phyloP scores from a whole-genome alignment of 92 coral and sea anemone genomes.

The Zoanthus sansibaricus region DNA sequence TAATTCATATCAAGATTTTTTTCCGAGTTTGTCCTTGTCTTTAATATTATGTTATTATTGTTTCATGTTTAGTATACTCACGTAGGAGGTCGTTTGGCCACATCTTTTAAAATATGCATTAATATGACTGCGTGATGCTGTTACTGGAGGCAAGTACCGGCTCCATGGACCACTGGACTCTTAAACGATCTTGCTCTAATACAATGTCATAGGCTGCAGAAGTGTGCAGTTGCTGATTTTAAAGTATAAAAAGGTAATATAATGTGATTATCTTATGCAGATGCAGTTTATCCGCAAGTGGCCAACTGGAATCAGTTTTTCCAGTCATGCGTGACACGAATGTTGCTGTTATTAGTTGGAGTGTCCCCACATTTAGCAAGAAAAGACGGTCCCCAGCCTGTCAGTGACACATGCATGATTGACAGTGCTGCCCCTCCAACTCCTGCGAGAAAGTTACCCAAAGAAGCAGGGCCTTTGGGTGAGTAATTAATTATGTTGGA shows the following conservation, averaged over 20 bases:
- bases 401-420: conserved; percentile 69
- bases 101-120: too few species aligned
- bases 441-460: conserved; percentile 36
- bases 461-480: conserved; percentile 34
- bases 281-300: conserved; percentile 80
- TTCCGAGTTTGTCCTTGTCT: too few species aligned
- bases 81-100: too few species aligned
- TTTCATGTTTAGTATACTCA: too few species aligned
- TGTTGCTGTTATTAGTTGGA: conserved; percentile 77
- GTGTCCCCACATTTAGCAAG: conserved; percentile 69
- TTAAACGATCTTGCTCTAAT: too few species aligned
- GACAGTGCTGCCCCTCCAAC: conserved; percentile 42
- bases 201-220: too few species aligned
- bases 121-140: too few species aligned
- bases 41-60: too few species aligned
- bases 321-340: conserved; percentile 82
- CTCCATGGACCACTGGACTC: too few species aligned
- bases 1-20: too few species aligned
- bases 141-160: too few species aligned
- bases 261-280: conserved; percentile 39
- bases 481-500: not conserved
- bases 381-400: conserved; percentile 52
- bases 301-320: conserved; percentile 83
- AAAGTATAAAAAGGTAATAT: not conserved
- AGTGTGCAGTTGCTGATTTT: too few species aligned